A percentile compares a stretch with the other conserved stretches of the same genome.
phyloP scores from a whole-genome alignment of 2,113 vertebrate species.

The Vulpes ferrilata region DNA sequence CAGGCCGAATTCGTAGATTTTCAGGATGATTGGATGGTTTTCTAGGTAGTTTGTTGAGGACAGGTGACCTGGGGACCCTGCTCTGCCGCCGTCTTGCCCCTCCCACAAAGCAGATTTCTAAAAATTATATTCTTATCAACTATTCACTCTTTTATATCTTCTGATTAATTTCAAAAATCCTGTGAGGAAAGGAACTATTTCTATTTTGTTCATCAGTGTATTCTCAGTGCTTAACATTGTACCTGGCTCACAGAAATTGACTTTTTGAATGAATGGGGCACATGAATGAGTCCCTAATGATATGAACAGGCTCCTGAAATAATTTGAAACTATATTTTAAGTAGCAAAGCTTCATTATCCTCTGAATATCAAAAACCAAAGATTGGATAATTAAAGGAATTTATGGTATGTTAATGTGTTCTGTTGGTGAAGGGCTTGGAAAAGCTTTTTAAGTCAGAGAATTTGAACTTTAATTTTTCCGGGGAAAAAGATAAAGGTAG shows the following conservation, averaged over 20 bases:
- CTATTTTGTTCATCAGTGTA: not conserved
- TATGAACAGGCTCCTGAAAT: not conserved
- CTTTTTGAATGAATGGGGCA: conserved; percentile 27
- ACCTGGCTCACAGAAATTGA: not conserved
- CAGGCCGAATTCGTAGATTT: no score
- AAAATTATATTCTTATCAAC: not conserved
- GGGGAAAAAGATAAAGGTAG: not conserved
- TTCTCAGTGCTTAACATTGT: not conserved
- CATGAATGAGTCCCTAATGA: not conserved
- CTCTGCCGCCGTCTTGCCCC: no score
- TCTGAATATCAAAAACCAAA: conserved; percentile 41
- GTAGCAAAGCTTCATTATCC: not conserved
- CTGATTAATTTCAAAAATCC: conserved; percentile 5
- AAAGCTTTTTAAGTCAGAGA: not conserved
- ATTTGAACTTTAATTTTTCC: not conserved
- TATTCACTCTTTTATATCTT: not conserved
- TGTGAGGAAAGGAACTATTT: not conserved
- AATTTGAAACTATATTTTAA: not conserved
- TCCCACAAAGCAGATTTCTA: no score
- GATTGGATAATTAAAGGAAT: not conserved
- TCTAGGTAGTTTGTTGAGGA: no score
- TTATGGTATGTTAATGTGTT: not conserved
- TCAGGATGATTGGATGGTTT: no score
- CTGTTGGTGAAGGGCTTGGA: not conserved
- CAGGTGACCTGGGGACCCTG: no score